Conservation (phyloP, 2,113 vertebrate species). For the Lipophrys pholis region DNA sequence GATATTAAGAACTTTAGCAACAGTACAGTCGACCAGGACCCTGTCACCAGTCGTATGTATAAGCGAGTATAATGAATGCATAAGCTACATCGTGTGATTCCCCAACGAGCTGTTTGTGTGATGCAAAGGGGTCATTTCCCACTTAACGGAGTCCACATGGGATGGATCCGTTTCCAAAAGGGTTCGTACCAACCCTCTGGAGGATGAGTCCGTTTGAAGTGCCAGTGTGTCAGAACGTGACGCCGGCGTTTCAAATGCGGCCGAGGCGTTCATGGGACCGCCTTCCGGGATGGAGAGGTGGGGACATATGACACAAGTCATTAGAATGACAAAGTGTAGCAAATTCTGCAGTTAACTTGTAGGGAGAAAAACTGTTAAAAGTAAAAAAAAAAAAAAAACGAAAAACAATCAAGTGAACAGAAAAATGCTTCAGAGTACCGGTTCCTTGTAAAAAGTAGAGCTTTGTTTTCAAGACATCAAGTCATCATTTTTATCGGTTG, state of each 20-base stretch:
- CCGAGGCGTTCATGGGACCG: background rate
- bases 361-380: background rate
- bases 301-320: background rate
- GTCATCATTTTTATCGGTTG: too few species aligned
- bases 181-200: background rate
- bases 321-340: background rate
- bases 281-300: background rate
- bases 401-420: too few species aligned
- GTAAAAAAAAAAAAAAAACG: too few species aligned
- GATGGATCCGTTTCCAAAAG: constrained; percentile 13
- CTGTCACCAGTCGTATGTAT: too few species aligned
- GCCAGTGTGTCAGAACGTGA: background rate
- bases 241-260: background rate
- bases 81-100: background rate
- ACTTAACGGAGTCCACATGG: constrained; percentile 30
- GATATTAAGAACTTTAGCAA: too few species aligned
- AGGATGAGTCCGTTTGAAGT: constrained; percentile 12
- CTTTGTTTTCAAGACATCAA: too few species aligned
- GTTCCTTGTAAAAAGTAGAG: too few species aligned
- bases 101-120: too few species aligned
- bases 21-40: too few species aligned
- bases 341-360: background rate
- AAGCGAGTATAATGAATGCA: too few species aligned
- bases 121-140: constrained; percentile 35
- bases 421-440: too few species aligned